A percentile compares a stretch with the other conserved stretches of the same genome.
phyloP scores from a whole-genome alignment of 2,888 invertebrate species.

The Atrina japonica region DNA sequence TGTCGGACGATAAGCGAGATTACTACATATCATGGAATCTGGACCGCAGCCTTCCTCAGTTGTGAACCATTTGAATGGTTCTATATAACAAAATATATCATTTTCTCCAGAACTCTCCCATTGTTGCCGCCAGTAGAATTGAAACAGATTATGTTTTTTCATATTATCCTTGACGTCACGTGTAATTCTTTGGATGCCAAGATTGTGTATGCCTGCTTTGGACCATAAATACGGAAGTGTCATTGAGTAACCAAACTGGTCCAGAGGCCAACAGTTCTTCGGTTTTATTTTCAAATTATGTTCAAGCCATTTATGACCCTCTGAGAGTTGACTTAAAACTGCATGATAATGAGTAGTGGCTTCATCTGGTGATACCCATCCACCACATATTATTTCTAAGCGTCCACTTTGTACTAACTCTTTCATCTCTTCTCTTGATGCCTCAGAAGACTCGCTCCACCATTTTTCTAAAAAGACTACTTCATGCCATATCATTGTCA shows the following conservation, averaged over 20 bases:
- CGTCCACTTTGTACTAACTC: conserved; percentile 52
- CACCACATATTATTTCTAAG: conserved; percentile 66
- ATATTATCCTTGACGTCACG: conserved; percentile 92
- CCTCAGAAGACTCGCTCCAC: conserved; percentile 53
- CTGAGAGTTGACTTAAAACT: conserved; percentile 63
- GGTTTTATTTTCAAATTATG: conserved; percentile 81
- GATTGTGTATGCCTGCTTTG: conserved; percentile 55
- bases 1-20: conserved; percentile 90
- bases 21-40: conserved; percentile 95
- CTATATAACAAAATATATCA: conserved; percentile 96
- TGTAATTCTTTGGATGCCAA: conserved; percentile 62
- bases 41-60: conserved; percentile 99
- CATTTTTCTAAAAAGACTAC: conserved; percentile 63
- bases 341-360: conserved; percentile 63
- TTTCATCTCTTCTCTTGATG: conserved; percentile 35
- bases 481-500: conserved; percentile 72
- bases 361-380: conserved; percentile 73
- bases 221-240: conserved; percentile 61
- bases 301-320: conserved; percentile 68
- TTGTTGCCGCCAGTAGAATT: conserved; percentile 92
- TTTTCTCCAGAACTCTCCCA: conserved; percentile 92
- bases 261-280: conserved; percentile 62
- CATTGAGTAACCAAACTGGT: conserved; percentile 70
- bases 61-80: conserved; percentile 99
- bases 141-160: conserved; percentile 89